These are phyloP conservation scores for Varroa destructor DNA, from an alignment of 1,140 invertebrate species.

Conservation along the genomic window DNA sequence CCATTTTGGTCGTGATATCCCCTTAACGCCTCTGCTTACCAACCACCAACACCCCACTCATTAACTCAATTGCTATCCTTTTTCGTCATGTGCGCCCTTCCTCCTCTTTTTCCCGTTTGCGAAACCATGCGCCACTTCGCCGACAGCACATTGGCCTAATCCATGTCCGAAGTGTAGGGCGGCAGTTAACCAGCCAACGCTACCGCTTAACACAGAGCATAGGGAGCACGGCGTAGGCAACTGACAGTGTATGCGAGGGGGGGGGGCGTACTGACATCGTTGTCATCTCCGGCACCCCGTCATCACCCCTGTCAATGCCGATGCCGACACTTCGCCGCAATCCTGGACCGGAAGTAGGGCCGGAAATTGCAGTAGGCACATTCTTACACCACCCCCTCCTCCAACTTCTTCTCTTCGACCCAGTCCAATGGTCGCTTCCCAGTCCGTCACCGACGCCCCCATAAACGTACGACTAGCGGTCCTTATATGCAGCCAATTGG, in stretches of 20 bases:
- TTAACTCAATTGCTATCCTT: constrained; percentile 18
- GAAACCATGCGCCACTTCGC: too few relatives aligned
- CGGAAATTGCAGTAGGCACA: constrained; percentile 14
- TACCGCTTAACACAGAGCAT: constrained; percentile 21
- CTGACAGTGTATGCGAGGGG: too few relatives aligned
- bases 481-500: too few relatives aligned
- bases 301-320: too few relatives aligned
- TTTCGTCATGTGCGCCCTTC: background rate
- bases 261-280: too few relatives aligned
- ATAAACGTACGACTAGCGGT: background rate
- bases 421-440: background rate
- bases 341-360: constrained; percentile 10
- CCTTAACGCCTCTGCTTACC: too few relatives aligned
- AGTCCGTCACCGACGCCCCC: background rate
- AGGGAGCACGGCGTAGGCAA: background rate
- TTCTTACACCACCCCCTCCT: too few relatives aligned
- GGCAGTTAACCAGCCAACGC: background rate
- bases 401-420: background rate
- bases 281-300: too few relatives aligned
- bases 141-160: too few relatives aligned
- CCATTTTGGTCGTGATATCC: too few relatives aligned
- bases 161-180: too few relatives aligned
- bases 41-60: background rate
- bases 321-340: background rate
- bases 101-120: too few relatives aligned